Evolutionary conservation across 2,797 vertebrate species (phyloP), one percentile per base, ranked within the genome.

Genomic region (Eleutherodactylus coqui): DNA sequence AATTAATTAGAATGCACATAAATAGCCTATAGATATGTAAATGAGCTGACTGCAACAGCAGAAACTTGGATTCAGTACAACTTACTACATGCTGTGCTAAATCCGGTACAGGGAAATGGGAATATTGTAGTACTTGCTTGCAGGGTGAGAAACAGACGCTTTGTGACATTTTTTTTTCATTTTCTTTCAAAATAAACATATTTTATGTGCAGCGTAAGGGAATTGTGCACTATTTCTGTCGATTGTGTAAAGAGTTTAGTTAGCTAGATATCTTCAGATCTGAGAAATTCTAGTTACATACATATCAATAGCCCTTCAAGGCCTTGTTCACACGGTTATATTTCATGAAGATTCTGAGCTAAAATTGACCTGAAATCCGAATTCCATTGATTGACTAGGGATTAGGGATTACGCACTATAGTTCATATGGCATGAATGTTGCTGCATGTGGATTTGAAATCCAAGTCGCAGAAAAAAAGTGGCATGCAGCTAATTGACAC

Each of bases 11-110:
- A 38, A 72, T 55, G 80, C 80, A 72, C 47, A 82, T 72, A 82
- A 82, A 82, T 82, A 82, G 80, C 32, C 67, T 82, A 82, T 72
- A 72, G 80, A 82, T 82, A 82, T 82, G 80, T 51, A 82, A 82
- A 82, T 82, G 29, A 53, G 2, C 24, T 41, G 34, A 81, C 69
- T 51, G 43, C 29, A 72, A 72, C 80, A 38, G 80, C 53, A 38
- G 67, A 49, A 53, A 72, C 43, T 49, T 72, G 64, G 67, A 82
- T 82, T 82, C 80, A 72, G 47, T 38, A 27, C 47, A 72, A 72
- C 49, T 82, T 82, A 82, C 80, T 72, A 43, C 80, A 82, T 82
- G 67, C 80, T 72, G 80, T 70, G 80, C 80, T 82, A 82, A 82
- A 72, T 82, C 67, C 49, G 34, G 21, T 51, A 53, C 64, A 53